Evolutionary conservation across 2,888 invertebrate genomes (phyloP).

Genomic region (Sphaeridia pumilis): DNA sequence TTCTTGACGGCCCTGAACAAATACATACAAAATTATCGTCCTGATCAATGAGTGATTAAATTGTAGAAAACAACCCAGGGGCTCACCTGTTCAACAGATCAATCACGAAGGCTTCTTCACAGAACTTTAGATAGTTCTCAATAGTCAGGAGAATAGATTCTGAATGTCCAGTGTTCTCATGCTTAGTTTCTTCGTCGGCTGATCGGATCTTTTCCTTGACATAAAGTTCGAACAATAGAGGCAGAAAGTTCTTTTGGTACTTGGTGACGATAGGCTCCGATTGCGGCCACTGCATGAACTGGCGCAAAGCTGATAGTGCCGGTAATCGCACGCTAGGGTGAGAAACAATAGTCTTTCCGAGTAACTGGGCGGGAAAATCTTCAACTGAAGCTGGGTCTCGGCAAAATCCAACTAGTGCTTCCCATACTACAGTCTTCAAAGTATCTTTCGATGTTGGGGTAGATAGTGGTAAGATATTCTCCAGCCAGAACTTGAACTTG

Average conservation of each 20-base stretch:
- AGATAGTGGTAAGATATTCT: slow-evolving; percentile 21
- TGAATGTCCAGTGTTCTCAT: slow-evolving; percentile 22
- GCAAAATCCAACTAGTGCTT: slow-evolving; percentile 30
- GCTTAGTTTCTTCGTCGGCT: slow-evolving; percentile 41
- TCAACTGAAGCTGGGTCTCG: slow-evolving; percentile 28
- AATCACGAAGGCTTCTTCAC: slow-evolving; percentile 18
- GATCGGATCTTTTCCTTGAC: slow-evolving; percentile 52
- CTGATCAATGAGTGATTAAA: too few relatives aligned
- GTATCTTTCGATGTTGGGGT: slow-evolving; percentile 12
- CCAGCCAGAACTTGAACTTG: slow-evolving; percentile 30
- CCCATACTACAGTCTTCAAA: slow-evolving; percentile 22
- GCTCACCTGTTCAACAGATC: slow-evolving; percentile 21
- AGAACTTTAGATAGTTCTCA: slow-evolving; percentile 27
- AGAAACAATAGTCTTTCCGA: slow-evolving; percentile 26
- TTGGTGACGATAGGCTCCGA: slow-evolving; percentile 44
- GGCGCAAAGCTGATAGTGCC: slow-evolving; percentile 26
- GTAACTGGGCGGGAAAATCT: slow-evolving; percentile 32
- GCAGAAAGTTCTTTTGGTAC: slow-evolving; percentile 87
- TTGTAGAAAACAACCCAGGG: not conserved
- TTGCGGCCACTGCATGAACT: slow-evolving; percentile 30
- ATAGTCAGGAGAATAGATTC: slow-evolving; percentile 30
- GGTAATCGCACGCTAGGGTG: slow-evolving; percentile 24
- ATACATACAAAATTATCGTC: too few relatives aligned
- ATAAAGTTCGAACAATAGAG: slow-evolving; percentile 81
- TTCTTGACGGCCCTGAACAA: slow-evolving; percentile 25